phyloP scores from a whole-genome alignment of 2,888 invertebrate genomes.

The Himalopsyche japonica region DNA sequence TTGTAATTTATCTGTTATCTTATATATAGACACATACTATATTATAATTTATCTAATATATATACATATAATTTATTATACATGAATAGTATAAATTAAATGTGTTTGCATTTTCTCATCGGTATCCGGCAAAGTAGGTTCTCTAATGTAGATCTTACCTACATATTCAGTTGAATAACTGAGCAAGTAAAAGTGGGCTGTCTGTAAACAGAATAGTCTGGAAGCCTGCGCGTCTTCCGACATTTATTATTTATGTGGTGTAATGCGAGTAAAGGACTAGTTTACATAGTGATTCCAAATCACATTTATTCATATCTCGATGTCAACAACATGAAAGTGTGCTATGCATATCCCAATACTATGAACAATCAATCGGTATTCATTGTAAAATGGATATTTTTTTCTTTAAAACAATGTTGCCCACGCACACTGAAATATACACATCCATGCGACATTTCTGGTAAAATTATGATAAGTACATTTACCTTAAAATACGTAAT shows the following conservation, averaged over 20 bases:
- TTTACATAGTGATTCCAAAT: background rate
- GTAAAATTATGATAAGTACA: too few relatives aligned
- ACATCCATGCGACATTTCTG: too few relatives aligned
- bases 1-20: too few relatives aligned
- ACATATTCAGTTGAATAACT: background rate
- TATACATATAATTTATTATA: too few relatives aligned
- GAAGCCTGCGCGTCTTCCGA: background rate
- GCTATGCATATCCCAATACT: background rate
- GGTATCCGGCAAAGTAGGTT: background rate
- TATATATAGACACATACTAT: too few relatives aligned
- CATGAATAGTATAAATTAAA: background rate
- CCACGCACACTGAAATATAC: too few relatives aligned
- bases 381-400: too few relatives aligned
- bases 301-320: background rate
- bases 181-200: background rate
- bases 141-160: background rate
- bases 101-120: background rate
- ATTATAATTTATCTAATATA: too few relatives aligned
- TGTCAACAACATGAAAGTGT: background rate
- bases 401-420: too few relatives aligned
- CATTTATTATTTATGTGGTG: background rate
- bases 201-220: background rate
- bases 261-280: background rate
- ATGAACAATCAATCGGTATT: too few relatives aligned
- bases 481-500: too few relatives aligned